These are phyloP conservation scores for Thumatha senex DNA, from an alignment of 2,888 invertebrate species.

Conservation along the genomic window DNA sequence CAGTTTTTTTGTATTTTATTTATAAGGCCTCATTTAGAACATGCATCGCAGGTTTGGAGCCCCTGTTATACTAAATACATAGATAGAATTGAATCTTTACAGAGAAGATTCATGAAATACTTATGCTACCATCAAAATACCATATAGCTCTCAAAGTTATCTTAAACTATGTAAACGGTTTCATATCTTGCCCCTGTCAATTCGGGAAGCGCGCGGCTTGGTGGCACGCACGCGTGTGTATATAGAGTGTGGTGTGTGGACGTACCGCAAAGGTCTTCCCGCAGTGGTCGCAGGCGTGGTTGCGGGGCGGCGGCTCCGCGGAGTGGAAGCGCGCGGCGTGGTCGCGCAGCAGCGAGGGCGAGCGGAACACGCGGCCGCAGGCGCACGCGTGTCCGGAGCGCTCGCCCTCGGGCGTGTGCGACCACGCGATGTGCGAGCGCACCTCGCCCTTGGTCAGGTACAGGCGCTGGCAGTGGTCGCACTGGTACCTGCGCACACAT, in stretches of 20 bases:
- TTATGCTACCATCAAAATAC: too few species aligned
- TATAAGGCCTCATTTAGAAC: too few species aligned
- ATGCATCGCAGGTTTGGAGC: too few species aligned
- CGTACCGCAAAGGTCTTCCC: conserved; percentile 41
- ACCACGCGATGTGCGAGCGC: conserved; percentile 55
- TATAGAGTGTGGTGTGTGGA: neutral
- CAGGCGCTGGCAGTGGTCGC: conserved; percentile 51
- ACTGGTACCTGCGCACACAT: conserved; percentile 44
- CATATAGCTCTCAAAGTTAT: too few species aligned
- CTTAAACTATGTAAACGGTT: too few species aligned
- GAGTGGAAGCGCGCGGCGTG: conserved; percentile 39
- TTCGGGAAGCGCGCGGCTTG: too few species aligned
- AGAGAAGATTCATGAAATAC: too few species aligned
- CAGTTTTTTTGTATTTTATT: too few species aligned
- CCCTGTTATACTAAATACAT: too few species aligned
- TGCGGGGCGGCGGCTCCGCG: conserved; percentile 26
- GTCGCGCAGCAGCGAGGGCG: conserved; percentile 41
- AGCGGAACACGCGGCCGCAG: conserved; percentile 54
- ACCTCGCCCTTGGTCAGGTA: conserved; percentile 58
- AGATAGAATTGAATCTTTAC: too few species aligned
- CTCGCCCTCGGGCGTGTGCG: conserved; percentile 39
- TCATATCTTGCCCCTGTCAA: too few species aligned
- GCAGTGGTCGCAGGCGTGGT: conserved; percentile 42
- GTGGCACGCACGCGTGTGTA: too few species aligned
- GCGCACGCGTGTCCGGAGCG: conserved; percentile 44